phyloP scores from a whole-genome alignment of 2,888 invertebrate genomes.

The Leucophenga maculata region DNA sequence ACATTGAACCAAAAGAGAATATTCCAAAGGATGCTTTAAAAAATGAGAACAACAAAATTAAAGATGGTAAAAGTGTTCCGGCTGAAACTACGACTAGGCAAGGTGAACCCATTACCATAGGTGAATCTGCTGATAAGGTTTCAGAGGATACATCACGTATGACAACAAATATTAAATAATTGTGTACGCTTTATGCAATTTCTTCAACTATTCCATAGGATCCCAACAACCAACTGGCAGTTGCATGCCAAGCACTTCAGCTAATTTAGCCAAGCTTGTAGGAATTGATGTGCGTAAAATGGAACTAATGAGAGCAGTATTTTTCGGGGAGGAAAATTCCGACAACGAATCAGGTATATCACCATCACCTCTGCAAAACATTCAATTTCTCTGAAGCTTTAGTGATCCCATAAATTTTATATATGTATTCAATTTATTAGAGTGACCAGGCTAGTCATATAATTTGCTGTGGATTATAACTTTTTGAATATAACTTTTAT shows the following conservation, averaged over 20 bases:
- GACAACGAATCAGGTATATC: slow-evolving; percentile 62
- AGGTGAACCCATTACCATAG: slow-evolving; percentile 57
- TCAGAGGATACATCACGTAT: slow-evolving; percentile 68
- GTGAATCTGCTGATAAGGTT: slow-evolving; percentile 64
- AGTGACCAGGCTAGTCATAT: too few relatives aligned
- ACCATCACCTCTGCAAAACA: too few relatives aligned
- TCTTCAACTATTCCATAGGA: slow-evolving; percentile 48
- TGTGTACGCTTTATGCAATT: not conserved
- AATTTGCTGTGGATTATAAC: too few relatives aligned
- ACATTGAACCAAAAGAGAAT: slow-evolving; percentile 60
- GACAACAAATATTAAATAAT: too few relatives aligned
- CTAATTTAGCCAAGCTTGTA: slow-evolving; percentile 76
- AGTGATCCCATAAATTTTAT: too few relatives aligned
- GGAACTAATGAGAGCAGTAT: slow-evolving; percentile 88
- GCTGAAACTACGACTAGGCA: slow-evolving; percentile 51
- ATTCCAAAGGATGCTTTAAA: slow-evolving; percentile 43
- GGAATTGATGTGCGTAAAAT: slow-evolving; percentile 79
- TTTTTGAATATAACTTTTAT: not conserved
- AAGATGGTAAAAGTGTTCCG: slow-evolving; percentile 55
- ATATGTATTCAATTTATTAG: too few relatives aligned
- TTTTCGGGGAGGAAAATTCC: slow-evolving; percentile 73
- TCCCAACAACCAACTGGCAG: slow-evolving; percentile 58
- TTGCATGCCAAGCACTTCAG: slow-evolving; percentile 75
- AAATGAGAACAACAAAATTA: slow-evolving; percentile 55
- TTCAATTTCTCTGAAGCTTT: too few relatives aligned